These are phyloP conservation scores for Epicauta chinensis DNA, from an alignment of 1,140 invertebrate genomes.

Conservation along the genomic window DNA sequence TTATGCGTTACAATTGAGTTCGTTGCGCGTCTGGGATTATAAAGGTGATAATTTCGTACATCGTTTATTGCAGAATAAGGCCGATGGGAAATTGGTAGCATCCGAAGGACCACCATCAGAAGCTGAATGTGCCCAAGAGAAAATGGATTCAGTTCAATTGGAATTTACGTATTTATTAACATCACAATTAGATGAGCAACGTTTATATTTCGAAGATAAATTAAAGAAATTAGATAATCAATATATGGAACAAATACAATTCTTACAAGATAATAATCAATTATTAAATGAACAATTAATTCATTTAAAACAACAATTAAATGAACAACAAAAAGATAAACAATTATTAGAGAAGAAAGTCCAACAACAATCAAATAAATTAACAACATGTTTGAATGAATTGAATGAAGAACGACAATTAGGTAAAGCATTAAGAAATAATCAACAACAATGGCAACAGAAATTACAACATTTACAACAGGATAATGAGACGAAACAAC, in stretches of 20 bases:
- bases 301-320: constrained; percentile 50
- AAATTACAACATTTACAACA: constrained; percentile 60
- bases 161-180: constrained; percentile 98
- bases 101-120: constrained; percentile 52
- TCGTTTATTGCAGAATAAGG: constrained; percentile 90
- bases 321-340: constrained; percentile 57
- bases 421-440: constrained; percentile 65
- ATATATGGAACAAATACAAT: constrained; percentile 41
- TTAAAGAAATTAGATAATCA: constrained; percentile 48
- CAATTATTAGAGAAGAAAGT: constrained; percentile 60
- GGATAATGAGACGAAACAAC: constrained; percentile 52
- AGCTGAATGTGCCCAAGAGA: constrained; percentile 64
- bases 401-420: constrained; percentile 73
- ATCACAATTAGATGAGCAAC: constrained; percentile 91
- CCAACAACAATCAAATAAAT: constrained; percentile 46
- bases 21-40: constrained; percentile 98
- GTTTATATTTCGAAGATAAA: constrained; percentile 86
- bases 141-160: constrained; percentile 86
- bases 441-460: constrained; percentile 72
- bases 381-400: constrained; percentile 54
- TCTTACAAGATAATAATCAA: constrained; percentile 40
- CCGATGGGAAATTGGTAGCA: constrained; percentile 95
- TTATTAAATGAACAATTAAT: constrained; percentile 46
- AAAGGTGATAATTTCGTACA: constrained; percentile 94
- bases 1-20: constrained; percentile 93